A percentile compares a stretch with the other conserved stretches of the same genome.
phyloP scores from a whole-genome alignment of 2,888 invertebrate species.

The Chrysomela aeneicollis region DNA sequence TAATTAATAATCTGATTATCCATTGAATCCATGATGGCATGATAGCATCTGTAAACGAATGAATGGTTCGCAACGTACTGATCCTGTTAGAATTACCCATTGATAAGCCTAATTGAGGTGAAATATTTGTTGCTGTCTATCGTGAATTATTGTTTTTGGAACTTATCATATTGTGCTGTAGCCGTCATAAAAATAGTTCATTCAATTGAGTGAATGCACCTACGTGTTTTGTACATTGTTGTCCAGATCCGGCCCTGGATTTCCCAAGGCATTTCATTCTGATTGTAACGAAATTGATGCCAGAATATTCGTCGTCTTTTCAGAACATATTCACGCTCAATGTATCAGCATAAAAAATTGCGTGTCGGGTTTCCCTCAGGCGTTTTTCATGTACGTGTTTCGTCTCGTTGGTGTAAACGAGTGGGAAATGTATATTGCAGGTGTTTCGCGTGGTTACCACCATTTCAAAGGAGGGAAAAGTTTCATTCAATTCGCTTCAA shows the following conservation, averaged over 20 bases:
- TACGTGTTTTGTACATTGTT: background rate
- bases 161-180: too few relatives aligned
- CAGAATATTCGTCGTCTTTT: conserved; percentile 1
- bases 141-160: too few relatives aligned
- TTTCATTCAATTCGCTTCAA: too few relatives aligned
- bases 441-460: background rate
- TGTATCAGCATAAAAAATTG: background rate
- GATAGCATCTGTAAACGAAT: too few relatives aligned
- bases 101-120: too few relatives aligned
- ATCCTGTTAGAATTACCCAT: too few relatives aligned
- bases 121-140: too few relatives aligned
- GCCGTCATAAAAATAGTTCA: background rate
- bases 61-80: too few relatives aligned
- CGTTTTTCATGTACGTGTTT: background rate
- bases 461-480: background rate
- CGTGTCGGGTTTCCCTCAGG: background rate
- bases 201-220: too few relatives aligned
- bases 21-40: too few relatives aligned
- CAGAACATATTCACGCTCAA: background rate
- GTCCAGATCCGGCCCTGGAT: background rate
- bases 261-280: background rate
- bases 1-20: too few relatives aligned
- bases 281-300: background rate
- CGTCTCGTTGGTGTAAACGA: background rate
- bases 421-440: conserved; percentile 1